A percentile compares a stretch with the other conserved stretches of the same genome.
Evolutionary conservation across 2,888 invertebrate species (phyloP).

Genomic region (Eudemis profundana): DNA sequence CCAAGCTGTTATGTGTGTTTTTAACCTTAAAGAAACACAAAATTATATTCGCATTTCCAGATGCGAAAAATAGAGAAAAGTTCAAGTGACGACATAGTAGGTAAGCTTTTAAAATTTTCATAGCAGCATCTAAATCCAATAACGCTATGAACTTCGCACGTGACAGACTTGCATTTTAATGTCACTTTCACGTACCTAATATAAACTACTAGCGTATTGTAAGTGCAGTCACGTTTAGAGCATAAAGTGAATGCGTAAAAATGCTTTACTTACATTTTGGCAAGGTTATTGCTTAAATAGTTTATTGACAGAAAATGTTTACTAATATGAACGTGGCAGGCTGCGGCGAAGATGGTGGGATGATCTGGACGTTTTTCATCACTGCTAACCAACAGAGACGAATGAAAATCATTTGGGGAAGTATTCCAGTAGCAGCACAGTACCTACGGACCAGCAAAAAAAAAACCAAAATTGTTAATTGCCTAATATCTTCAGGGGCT

Average conservation of each 20-base stretch:
- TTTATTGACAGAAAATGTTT: no score
- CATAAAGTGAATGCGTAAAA: background rate
- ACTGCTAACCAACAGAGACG: no score
- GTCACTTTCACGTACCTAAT: background rate
- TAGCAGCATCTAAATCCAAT: slow-evolving; percentile 3
- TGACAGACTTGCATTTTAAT: slow-evolving; percentile 10
- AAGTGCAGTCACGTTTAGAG: background rate
- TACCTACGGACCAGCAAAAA: no score
- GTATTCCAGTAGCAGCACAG: no score
- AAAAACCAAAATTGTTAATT: no score
- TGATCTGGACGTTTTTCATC: no score
- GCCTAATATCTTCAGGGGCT: no score
- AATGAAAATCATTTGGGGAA: no score
- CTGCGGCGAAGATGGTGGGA: no score
- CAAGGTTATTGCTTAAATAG: background rate
- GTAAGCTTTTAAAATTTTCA: slow-evolving; percentile 2
- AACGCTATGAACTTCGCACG: slow-evolving; percentile 14
- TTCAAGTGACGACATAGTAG: background rate
- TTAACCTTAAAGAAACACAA: background rate
- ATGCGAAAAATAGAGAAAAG: background rate
- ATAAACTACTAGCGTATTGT: background rate
- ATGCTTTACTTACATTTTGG: background rate
- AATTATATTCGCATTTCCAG: background rate
- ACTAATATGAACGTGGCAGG: no score
- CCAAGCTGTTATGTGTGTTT: no score